Conservation (phyloP, 2,888 invertebrate species). For the Chloromyia formosa region DNA sequence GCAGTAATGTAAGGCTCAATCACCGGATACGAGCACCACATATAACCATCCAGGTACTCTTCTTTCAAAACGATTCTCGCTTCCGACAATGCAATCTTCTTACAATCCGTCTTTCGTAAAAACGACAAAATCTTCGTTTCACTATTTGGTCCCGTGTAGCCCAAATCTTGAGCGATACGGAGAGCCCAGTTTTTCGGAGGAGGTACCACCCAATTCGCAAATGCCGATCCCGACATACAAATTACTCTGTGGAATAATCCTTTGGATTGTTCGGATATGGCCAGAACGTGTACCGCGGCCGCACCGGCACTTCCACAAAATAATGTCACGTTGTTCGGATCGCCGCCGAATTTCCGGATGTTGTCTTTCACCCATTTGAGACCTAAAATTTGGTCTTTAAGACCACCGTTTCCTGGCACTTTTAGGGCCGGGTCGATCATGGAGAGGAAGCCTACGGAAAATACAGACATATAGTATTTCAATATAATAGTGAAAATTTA, state of each 20-base stretch:
- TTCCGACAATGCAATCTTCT: slow-evolving; percentile 57
- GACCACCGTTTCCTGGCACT: slow-evolving; percentile 67
- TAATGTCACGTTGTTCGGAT: slow-evolving; percentile 66
- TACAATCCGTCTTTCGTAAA: slow-evolving; percentile 55
- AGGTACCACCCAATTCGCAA: slow-evolving; percentile 58
- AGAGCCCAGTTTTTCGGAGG: slow-evolving; percentile 56
- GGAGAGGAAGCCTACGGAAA: slow-evolving; percentile 63
- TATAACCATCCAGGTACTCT: slow-evolving; percentile 56
- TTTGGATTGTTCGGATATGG: slow-evolving; percentile 64
- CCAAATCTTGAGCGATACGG: slow-evolving; percentile 57
- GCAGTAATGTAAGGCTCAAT: slow-evolving; percentile 59
- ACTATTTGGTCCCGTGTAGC: slow-evolving; percentile 56
- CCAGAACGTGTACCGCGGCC: slow-evolving; percentile 63
- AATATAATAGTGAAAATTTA: too few species aligned
- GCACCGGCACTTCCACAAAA: slow-evolving; percentile 68
- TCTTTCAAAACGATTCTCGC: slow-evolving; percentile 55
- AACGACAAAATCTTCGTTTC: slow-evolving; percentile 59
- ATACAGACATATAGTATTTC: not conserved
- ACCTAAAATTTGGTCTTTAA: slow-evolving; percentile 66
- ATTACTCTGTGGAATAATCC: slow-evolving; percentile 59
- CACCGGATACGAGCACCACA: slow-evolving; percentile 60
- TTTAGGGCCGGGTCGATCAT: slow-evolving; percentile 63
- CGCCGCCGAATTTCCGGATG: slow-evolving; percentile 65
- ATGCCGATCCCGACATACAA: slow-evolving; percentile 59
- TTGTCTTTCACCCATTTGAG: slow-evolving; percentile 67